Percentiles rank a stretch among this genome's conserved stretches.
Conservation (phyloP, 2,113 vertebrate species). For the Barnardius zonarius region DNA sequence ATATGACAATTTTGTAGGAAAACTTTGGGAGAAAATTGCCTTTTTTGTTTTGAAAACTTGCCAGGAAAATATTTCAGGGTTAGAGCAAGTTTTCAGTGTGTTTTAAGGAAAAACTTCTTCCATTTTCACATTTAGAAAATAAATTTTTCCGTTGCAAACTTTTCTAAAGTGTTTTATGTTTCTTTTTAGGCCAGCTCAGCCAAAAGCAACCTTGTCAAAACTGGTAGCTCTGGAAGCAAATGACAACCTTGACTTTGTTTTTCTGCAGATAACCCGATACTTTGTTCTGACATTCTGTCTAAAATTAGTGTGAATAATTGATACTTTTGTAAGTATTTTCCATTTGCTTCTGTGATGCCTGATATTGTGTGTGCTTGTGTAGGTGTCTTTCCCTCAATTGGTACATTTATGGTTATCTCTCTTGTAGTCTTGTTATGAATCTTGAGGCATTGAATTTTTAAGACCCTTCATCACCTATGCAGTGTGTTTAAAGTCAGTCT, state of each 20-base stretch:
- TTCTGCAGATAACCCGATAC: neutral
- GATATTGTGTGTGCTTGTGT: neutral
- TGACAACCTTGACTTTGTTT: neutral
- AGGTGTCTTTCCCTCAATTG: neutral
- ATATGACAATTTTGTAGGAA: neutral
- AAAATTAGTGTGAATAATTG: neutral
- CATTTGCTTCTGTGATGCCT: neutral
- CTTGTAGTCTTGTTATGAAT: neutral
- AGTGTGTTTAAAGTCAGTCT: neutral
- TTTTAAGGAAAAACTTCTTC: neutral
- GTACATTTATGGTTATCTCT: neutral
- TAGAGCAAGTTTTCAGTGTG: neutral
- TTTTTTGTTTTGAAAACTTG: neutral
- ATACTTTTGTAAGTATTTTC: neutral
- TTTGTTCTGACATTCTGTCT: neutral
- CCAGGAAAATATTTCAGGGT: neutral
- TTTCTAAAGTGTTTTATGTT: neutral
- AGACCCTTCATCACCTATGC: neutral
- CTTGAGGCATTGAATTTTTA: neutral
- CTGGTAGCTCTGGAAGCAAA: neutral
- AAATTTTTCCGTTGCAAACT: neutral
- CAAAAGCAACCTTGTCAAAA: neutral
- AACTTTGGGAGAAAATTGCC: rapidly evolving
- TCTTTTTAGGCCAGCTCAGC: neutral
- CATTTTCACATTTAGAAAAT: neutral